Percentiles rank a stretch among this genome's conserved stretches.
phyloP scores from a whole-genome alignment of 2,888 invertebrate genomes.

The Erebia aethiops region DNA sequence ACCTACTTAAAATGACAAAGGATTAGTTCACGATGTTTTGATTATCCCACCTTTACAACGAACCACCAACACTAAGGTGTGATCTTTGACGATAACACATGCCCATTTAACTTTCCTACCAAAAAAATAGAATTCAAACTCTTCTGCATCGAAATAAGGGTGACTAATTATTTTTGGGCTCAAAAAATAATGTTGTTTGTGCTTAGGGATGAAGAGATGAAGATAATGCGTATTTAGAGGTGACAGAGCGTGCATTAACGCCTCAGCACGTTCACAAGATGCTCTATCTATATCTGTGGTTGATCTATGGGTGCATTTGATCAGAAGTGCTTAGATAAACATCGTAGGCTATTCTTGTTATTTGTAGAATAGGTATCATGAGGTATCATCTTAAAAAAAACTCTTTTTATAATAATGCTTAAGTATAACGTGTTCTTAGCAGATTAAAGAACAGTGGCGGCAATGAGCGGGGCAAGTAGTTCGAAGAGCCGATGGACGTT shows the following conservation, averaged over 20 bases:
- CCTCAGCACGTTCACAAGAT: conserved; percentile 52
- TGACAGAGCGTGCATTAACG: conserved; percentile 64
- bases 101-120: conserved; percentile 27
- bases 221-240: conserved; percentile 50
- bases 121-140: conserved; percentile 41
- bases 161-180: conserved; percentile 14
- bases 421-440: too few species aligned
- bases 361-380: neutral
- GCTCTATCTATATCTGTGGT: conserved; percentile 14
- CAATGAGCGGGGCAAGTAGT: too few species aligned
- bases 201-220: conserved; percentile 36
- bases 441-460: too few species aligned
- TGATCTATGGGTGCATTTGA: conserved; percentile 20
- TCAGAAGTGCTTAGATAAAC: conserved; percentile 30
- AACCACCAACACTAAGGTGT: conserved; percentile 51
- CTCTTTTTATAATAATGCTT: too few species aligned
- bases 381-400: neutral
- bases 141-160: conserved; percentile 34
- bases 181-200: conserved; percentile 36
- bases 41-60: conserved; percentile 55
- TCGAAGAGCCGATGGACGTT: too few species aligned
- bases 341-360: conserved; percentile 20
- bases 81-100: conserved; percentile 48
- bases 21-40: conserved; percentile 75
- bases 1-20: conserved; percentile 39